Evolutionary conservation across 1,140 invertebrate genomes (phyloP).

Genomic region (Oncopeltus fasciatus): DNA sequence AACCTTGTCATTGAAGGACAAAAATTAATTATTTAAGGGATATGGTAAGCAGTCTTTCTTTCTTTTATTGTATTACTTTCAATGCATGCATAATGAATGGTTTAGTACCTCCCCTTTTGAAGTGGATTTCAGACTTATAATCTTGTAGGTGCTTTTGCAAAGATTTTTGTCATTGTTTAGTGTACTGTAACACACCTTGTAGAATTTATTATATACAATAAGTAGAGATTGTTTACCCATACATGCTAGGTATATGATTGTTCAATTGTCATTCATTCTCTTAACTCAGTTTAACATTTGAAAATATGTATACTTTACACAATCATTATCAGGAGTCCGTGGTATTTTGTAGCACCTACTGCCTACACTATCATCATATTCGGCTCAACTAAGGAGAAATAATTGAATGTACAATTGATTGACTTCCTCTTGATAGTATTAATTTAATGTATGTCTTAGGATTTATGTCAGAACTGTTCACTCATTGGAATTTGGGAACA

Average conservation of each 20-base stretch:
- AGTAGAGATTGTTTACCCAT: neutral
- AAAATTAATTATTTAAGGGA: slow-evolving; percentile 2
- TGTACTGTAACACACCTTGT: neutral
- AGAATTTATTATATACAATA: neutral
- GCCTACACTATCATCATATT: neutral
- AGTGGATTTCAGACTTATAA: neutral
- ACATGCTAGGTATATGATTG: neutral
- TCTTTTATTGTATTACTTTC: neutral
- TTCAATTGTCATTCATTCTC: slow-evolving; percentile 5
- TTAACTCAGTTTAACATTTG: neutral
- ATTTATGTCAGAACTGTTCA: slow-evolving; percentile 5
- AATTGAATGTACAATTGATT: slow-evolving; percentile 4
- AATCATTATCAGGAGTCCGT: neutral
- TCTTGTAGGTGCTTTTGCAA: slow-evolving; percentile 1
- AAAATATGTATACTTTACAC: neutral
- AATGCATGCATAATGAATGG: slow-evolving; percentile 4
- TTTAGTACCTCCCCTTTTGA: neutral
- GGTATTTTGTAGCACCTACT: slow-evolving; percentile 8
- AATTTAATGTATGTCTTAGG: slow-evolving; percentile 7
- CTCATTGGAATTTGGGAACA: slow-evolving; percentile 7
- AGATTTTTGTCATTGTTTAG: slow-evolving; percentile 6
- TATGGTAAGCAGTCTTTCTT: slow-evolving; percentile 7
- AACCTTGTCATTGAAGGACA: neutral
- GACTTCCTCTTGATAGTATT: slow-evolving; percentile 5
- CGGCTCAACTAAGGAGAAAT: slow-evolving; percentile 2